Evolutionary conservation across 2,113 vertebrate genomes (phyloP), one percentile per base, ranked within the genome.

Genomic region (Scopus umbretta): DNA sequence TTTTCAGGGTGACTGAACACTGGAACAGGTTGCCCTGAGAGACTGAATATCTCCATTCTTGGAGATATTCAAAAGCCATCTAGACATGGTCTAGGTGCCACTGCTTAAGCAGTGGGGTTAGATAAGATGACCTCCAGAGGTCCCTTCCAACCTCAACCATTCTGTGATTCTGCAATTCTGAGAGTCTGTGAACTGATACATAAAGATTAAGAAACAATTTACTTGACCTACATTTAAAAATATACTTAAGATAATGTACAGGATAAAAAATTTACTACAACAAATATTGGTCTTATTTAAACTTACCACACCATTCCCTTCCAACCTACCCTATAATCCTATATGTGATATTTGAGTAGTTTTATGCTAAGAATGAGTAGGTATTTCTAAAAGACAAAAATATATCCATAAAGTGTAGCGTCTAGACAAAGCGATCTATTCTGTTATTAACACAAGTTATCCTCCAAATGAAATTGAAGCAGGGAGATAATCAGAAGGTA

Each of bases 391-490:
- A 79, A 86, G 23, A 36, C 2, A 65, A 52, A 88, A 82, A 50
- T 42, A 11, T 29, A 52, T 38, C 38, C 42, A 26, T 53, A 67
- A 43, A 52, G 11, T 34, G 5, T 15, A 55, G 2, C 74, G 70
- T 68, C 32, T 62, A 80, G 47, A 83, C 27, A 86, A 96, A 86
- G 14, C 0, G 4, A 67, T 80, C 36, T 79, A 49, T 84, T 88
- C 49, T 86, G 36, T 70, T 94, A 68, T 55, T 74, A 82, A 89
- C n/a, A 65, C 8, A 89, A 87, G 78, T 70, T 92, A 91, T 81
- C 76, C 76, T 94, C 83, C 70, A 95, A 91, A 85, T 81, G 61
- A 79, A 94, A 94, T 47, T 90, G 85, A 94, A 91, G 76, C 61
- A 49, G 40, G 13, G 38, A 91, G 36, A 90, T 86, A 96, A 94